Percentiles rank a stretch among this genome's conserved stretches.
Evolutionary conservation across 2,888 invertebrate species (phyloP).

Genomic region (Helicoverpa assulta): DNA sequence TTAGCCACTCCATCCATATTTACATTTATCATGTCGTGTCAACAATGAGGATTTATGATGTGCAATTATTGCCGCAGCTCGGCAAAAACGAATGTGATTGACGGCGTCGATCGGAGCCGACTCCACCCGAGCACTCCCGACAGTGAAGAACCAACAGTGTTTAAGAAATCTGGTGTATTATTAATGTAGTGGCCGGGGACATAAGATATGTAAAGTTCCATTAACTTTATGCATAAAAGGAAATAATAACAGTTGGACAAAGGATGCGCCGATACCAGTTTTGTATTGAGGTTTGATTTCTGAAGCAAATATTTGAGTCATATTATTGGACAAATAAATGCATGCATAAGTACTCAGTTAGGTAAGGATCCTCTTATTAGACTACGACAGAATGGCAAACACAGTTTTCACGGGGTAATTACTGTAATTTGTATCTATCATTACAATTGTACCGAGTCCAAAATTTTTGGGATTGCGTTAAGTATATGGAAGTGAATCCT

Average conservation of each 20-base stretch:
- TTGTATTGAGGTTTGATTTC: conserved; percentile 17
- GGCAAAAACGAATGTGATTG: conserved; percentile 79
- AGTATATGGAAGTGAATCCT: too few species aligned
- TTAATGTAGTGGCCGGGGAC: conserved; percentile 54
- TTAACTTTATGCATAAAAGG: conserved; percentile 51
- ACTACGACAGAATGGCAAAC: too few species aligned
- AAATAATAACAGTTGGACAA: conserved; percentile 38
- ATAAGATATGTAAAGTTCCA: conserved; percentile 54
- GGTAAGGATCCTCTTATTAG: too few species aligned
- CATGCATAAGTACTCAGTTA: neutral
- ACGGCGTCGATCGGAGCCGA: conserved; percentile 60
- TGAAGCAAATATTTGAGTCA: conserved; percentile 28
- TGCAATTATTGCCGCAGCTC: conserved; percentile 76
- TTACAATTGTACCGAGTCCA: too few species aligned
- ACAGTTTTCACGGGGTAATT: too few species aligned
- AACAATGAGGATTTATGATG: conserved; percentile 83
- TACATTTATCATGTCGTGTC: conserved; percentile 81
- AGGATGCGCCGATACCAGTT: conserved; percentile 50
- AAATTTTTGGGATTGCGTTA: too few species aligned
- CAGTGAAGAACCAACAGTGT: conserved; percentile 48
- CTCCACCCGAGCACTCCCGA: conserved; percentile 26
- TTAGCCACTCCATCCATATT: conserved; percentile 71
- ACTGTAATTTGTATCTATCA: too few species aligned
- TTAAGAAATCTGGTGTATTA: conserved; percentile 58
- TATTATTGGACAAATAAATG: conserved; percentile 4